Evolutionary conservation across 2,797 vertebrate species (phyloP).

Genomic region (Phoxinus dragarum): DNA sequence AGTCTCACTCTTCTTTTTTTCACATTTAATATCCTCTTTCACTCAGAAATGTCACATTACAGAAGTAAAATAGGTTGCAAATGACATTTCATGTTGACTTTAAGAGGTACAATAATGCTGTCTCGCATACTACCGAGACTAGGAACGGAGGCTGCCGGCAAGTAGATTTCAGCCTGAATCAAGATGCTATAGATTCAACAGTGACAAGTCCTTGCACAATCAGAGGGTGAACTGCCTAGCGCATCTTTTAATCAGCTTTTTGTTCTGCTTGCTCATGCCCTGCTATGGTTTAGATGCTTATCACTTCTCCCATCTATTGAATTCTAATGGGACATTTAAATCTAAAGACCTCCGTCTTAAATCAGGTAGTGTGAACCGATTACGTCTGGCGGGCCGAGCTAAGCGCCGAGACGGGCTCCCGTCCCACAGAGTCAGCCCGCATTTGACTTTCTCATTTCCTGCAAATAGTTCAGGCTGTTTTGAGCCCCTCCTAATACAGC

Average conservation of each 20-base stretch:
- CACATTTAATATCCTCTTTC: not conserved
- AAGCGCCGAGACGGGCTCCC: conserved; percentile 35
- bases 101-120: not conserved
- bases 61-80: not conserved
- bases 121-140: not conserved
- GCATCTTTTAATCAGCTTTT: conserved; percentile 77
- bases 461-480: conserved; percentile 1
- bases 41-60: conserved; percentile 1
- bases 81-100: conserved; percentile 27
- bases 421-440: conserved; percentile 58
- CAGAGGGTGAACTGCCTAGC: conserved; percentile 66
- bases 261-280: conserved; percentile 72
- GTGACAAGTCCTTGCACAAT: conserved; percentile 66
- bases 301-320: conserved; percentile 69
- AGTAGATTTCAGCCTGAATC: conserved; percentile 64
- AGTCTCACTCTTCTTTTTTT: not conserved
- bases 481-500: not conserved
- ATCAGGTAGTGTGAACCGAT: conserved; percentile 50
- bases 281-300: conserved; percentile 67
- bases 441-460: conserved; percentile 56
- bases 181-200: conserved; percentile 66
- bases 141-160: not conserved
- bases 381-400: conserved; percentile 48
- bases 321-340: conserved; percentile 69
- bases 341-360: conserved; percentile 59